These are phyloP conservation scores for Paradisaea rubra DNA, from an alignment of 2,113 vertebrate species.

Conservation along the genomic window DNA sequence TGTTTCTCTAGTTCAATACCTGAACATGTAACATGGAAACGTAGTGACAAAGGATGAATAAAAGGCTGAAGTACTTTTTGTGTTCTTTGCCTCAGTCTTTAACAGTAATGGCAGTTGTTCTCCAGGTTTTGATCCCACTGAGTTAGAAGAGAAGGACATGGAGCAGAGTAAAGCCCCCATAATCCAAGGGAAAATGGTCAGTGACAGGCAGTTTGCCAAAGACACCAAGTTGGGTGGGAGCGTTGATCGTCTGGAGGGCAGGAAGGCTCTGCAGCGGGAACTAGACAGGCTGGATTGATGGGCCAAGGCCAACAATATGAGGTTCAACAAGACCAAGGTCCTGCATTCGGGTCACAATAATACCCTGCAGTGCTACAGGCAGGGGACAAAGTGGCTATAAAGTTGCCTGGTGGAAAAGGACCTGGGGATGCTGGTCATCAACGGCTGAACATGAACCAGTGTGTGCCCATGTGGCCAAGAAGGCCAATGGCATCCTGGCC, in stretches of 20 bases:
- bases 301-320: not conserved
- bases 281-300: not conserved
- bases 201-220: not conserved
- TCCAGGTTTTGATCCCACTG: not conserved
- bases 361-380: fast-evolving
- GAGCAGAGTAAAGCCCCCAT: not conserved
- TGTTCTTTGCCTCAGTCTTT: not conserved
- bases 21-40: not conserved
- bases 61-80: not conserved
- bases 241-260: not conserved
- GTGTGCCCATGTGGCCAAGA: fast-evolving
- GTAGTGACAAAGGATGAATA: not conserved
- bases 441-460: fast-evolving
- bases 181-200: not conserved
- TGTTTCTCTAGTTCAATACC: not conserved
- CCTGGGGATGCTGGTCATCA: not conserved
- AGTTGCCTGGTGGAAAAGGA: not conserved
- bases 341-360: not conserved
- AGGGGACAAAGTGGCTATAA: not conserved
- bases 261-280: not conserved
- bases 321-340: not conserved
- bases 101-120: not conserved
- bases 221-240: no score
- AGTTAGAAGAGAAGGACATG: not conserved
- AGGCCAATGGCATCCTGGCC: not conserved